Evolutionary conservation across 2,888 invertebrate genomes (phyloP).

Genomic region (Apotomis capreana): DNA sequence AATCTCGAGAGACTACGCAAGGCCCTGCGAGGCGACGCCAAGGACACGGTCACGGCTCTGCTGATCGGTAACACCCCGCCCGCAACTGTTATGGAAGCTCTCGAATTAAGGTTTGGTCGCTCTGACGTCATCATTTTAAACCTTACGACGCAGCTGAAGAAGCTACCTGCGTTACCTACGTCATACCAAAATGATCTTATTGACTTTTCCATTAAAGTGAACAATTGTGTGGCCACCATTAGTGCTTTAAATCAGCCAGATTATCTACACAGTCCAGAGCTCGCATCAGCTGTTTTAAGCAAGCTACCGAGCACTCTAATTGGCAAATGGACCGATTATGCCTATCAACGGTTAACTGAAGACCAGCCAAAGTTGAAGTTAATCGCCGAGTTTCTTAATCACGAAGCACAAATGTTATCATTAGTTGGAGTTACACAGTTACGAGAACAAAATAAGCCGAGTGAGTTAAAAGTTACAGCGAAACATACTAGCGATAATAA

Average conservation of each 20-base stretch:
- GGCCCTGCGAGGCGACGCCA: constrained; percentile 45
- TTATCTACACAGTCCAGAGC: constrained; percentile 31
- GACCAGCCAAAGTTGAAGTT: constrained; percentile 38
- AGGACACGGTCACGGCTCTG: constrained; percentile 45
- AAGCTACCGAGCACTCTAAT: constrained; percentile 40
- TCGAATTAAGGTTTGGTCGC: constrained; percentile 37
- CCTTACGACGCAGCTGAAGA: constrained; percentile 35
- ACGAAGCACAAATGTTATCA: constrained; percentile 37
- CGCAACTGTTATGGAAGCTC: constrained; percentile 34
- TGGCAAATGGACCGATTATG: constrained; percentile 43
- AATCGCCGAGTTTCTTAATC: constrained; percentile 43
- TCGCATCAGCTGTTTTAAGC: constrained; percentile 24
- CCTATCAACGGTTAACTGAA: constrained; percentile 27
- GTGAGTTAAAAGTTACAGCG: no score
- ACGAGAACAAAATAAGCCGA: no score
- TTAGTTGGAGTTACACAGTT: no score
- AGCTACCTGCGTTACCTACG: constrained; percentile 35
- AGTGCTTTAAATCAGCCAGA: constrained; percentile 33
- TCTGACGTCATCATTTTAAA: constrained; percentile 38
- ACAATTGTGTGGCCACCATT: constrained; percentile 36
- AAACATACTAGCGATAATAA: background rate
- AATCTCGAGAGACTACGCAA: constrained; percentile 44
- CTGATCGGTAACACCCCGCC: constrained; percentile 43
- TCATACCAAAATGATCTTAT: constrained; percentile 35
- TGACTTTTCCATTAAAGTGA: constrained; percentile 32